Percentiles rank a stretch among this genome's conserved stretches.
Evolutionary conservation across 2,888 invertebrate species (phyloP).

Genomic region (Autographa gamma): DNA sequence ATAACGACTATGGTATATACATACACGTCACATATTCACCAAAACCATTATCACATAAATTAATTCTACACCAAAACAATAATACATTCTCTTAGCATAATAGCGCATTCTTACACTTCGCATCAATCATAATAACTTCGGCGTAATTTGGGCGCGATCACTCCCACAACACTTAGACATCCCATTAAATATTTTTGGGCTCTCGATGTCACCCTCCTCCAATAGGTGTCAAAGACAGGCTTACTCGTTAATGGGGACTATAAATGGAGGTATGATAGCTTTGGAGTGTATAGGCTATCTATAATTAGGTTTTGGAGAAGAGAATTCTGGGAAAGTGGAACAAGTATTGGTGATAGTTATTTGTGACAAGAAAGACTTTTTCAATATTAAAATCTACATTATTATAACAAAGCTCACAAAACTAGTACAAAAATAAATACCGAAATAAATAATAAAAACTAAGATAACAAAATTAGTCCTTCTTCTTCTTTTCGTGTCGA

Average conservation of each 20-base stretch:
- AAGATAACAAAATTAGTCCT: too few species aligned
- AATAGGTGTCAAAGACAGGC: conserved; percentile 47
- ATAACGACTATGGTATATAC: too few species aligned
- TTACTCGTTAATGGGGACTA: conserved; percentile 43
- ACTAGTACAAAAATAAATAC: too few species aligned
- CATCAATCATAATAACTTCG: neutral
- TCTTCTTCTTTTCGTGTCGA: too few species aligned
- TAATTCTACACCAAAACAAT: neutral
- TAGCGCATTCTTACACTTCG: neutral
- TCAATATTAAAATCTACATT: too few species aligned
- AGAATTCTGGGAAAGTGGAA: too few species aligned
- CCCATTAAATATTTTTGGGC: conserved; percentile 31
- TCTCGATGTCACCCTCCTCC: conserved; percentile 33
- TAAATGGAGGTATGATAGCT: neutral
- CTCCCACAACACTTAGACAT: neutral
- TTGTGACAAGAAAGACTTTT: too few species aligned
- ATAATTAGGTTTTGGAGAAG: neutral
- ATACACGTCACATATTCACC: neutral
- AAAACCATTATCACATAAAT: neutral
- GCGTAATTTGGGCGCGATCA: neutral
- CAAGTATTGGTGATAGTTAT: too few species aligned
- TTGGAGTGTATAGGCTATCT: neutral
- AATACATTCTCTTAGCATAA: neutral
- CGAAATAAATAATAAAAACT: too few species aligned
- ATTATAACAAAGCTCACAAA: too few species aligned